Conservation (phyloP, 2,113 vertebrate genomes). For the Vombatus ursinus region DNA sequence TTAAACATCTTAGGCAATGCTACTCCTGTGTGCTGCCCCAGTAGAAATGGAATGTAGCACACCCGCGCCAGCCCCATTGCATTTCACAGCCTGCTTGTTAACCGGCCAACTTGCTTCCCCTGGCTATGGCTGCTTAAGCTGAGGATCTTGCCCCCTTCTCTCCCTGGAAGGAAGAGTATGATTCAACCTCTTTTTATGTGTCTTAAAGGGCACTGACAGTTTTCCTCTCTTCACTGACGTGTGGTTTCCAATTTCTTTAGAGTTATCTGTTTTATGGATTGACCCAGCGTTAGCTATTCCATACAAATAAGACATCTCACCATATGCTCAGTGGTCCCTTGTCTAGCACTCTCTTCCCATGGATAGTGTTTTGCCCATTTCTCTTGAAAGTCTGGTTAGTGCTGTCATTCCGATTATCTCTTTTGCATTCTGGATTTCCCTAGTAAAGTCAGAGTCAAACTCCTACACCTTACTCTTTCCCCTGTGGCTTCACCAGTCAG, state of each 20-base stretch:
- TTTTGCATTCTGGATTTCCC: background rate
- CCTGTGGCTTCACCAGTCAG: background rate
- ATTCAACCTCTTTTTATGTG: background rate
- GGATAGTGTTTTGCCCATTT: background rate
- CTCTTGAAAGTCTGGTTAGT: background rate
- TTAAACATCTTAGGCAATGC: background rate
- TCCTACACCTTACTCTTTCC: background rate
- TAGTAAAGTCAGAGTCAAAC: background rate
- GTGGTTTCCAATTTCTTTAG: background rate
- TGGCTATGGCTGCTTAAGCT: background rate
- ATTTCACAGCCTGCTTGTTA: background rate
- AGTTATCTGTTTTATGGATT: background rate
- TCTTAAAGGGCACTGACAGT: background rate
- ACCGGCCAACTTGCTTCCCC: background rate
- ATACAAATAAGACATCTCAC: background rate
- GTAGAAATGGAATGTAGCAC: background rate
- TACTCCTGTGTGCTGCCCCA: background rate
- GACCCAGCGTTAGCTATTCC: background rate
- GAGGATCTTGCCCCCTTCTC: background rate
- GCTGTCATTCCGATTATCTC: background rate
- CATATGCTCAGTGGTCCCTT: background rate
- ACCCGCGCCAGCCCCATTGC: background rate
- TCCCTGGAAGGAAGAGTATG: background rate
- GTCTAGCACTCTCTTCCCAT: background rate
- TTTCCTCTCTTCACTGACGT: background rate